Evolutionary conservation across 1,140 invertebrate genomes (phyloP).

Genomic region (Probaryconus sp.): DNA sequence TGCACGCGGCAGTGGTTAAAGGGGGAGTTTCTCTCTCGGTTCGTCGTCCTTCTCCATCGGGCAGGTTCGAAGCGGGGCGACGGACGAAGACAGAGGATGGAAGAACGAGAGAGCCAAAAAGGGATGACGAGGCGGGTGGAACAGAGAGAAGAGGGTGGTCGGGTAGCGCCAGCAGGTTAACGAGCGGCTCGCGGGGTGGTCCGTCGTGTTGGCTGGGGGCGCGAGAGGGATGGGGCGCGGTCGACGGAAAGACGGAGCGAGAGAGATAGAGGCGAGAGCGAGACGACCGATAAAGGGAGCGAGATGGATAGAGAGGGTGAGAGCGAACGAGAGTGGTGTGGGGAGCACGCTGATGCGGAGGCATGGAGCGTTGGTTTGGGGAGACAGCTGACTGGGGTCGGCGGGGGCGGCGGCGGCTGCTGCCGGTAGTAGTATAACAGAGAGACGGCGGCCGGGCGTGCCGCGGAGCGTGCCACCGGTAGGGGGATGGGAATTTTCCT

Average conservation of each 20-base stretch:
- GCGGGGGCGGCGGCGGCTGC: constrained; percentile 61
- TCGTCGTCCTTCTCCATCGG: no score
- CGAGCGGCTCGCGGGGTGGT: constrained; percentile 60
- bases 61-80: constrained; percentile 23
- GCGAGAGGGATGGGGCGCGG: constrained; percentile 32
- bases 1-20: constrained; percentile 67
- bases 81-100: constrained; percentile 34
- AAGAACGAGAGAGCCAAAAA: constrained; percentile 36
- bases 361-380: constrained; percentile 56
- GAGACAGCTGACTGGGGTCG: constrained; percentile 47
- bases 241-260: constrained; percentile 11
- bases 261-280: constrained; percentile 20
- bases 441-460: constrained; percentile 78
- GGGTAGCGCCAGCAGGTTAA: constrained; percentile 60
- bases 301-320: constrained; percentile 29
- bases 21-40: constrained; percentile 39
- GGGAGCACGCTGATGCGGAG: constrained; percentile 50
- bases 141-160: constrained; percentile 50
- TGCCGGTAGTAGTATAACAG: constrained; percentile 77
- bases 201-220: constrained; percentile 49
- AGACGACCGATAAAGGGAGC: neutral
- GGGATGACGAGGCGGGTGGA: constrained; percentile 35
- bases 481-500: constrained; percentile 77
- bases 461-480: constrained; percentile 78
- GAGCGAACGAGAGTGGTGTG: constrained; percentile 44